Evolutionary conservation across 1,140 invertebrate genomes (phyloP).

Genomic region (Papilio aristodemus): DNA sequence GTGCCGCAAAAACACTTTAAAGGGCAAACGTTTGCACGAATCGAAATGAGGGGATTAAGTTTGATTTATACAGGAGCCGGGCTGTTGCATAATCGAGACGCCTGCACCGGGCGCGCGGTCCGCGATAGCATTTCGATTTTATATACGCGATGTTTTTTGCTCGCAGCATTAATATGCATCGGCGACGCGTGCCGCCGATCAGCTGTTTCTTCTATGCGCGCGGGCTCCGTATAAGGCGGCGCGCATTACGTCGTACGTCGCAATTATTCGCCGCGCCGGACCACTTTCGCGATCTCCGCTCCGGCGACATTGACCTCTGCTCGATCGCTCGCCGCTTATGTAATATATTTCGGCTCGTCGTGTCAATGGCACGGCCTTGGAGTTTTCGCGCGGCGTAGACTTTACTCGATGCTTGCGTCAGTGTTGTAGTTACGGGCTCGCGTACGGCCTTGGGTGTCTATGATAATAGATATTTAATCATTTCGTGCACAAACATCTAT

Average conservation of each 20-base stretch:
- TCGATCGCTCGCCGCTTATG: constrained; percentile 49
- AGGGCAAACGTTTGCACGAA: constrained; percentile 26
- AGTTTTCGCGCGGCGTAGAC: constrained; percentile 36
- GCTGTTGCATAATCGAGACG: constrained; percentile 54
- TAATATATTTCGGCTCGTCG: constrained; percentile 65
- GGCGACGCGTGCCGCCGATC: constrained; percentile 71
- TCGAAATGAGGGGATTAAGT: constrained; percentile 9
- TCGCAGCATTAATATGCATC: constrained; percentile 72
- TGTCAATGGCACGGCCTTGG: constrained; percentile 56
- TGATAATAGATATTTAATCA: constrained; percentile 24
- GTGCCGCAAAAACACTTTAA: constrained; percentile 21
- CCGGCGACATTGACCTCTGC: constrained; percentile 69
- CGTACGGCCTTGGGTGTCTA: constrained; percentile 25
- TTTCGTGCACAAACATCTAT: constrained; percentile 3
- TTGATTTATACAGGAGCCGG: constrained; percentile 22
- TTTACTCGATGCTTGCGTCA: constrained; percentile 36
- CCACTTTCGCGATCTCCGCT: constrained; percentile 76
- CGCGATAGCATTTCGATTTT: constrained; percentile 67
- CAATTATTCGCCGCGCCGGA: constrained; percentile 70
- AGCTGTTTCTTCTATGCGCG: constrained; percentile 75
- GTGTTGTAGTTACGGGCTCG: constrained; percentile 25
- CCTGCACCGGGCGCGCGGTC: constrained; percentile 56
- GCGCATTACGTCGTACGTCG: constrained; percentile 72
- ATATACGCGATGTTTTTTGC: constrained; percentile 64
- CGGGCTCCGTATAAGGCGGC: constrained; percentile 72